Conservation (phyloP, 2,113 vertebrate species). For the Chauna torquata region DNA sequence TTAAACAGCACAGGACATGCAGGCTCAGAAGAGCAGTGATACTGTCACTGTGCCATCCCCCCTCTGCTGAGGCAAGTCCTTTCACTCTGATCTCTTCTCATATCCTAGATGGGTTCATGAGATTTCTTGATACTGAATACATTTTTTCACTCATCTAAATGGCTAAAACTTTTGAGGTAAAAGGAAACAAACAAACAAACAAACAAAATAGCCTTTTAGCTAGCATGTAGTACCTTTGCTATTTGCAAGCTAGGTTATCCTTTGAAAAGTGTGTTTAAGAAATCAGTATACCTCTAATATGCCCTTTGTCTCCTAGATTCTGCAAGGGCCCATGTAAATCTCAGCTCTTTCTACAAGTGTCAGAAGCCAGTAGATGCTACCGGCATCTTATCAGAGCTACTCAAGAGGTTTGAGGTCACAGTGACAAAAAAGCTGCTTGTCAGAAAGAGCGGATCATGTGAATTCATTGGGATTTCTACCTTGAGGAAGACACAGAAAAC, state of each 20-base stretch:
- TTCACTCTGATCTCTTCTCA: background rate
- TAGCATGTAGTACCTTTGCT: background rate
- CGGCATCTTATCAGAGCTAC: background rate
- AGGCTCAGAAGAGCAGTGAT: background rate
- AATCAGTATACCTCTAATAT: background rate
- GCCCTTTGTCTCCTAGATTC: background rate
- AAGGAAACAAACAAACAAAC: background rate
- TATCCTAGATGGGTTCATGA: background rate
- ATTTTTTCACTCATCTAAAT: background rate
- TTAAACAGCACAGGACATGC: background rate
- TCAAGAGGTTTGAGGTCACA: background rate
- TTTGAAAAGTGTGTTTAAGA: background rate
- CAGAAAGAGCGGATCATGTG: background rate
- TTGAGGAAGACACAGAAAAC: background rate
- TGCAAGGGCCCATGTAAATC: background rate
- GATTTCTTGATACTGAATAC: background rate
- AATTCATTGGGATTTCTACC: background rate
- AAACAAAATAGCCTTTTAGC: background rate
- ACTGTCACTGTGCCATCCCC: background rate
- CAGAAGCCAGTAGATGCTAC: background rate
- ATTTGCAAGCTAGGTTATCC: background rate
- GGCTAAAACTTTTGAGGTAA: background rate
- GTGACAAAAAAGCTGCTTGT: background rate
- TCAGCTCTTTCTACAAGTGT: background rate
- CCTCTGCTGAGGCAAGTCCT: background rate